Percentiles rank a stretch among this genome's conserved stretches.
phyloP scores from a whole-genome alignment of 30 jellyfish, hydroid and myxozoan genomes.

The Aurelia sp. region DNA sequence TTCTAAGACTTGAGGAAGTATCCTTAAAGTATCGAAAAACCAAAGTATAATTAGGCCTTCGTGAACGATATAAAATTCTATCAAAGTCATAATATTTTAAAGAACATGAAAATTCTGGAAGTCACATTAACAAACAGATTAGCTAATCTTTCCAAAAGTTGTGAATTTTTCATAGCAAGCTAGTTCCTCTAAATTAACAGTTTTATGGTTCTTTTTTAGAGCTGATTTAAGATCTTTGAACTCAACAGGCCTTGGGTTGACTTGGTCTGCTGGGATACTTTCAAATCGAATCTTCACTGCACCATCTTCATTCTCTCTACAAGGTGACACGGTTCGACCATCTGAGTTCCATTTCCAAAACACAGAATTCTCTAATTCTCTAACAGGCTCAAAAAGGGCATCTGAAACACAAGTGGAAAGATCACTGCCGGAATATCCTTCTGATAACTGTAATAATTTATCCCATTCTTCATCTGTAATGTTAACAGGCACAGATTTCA shows the following conservation, averaged over 20 bases:
- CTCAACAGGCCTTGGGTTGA: slow-evolving; percentile 84
- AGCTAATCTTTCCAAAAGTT: slow-evolving; percentile 3
- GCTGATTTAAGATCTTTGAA: slow-evolving; percentile 69
- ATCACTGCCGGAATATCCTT: slow-evolving; percentile 98
- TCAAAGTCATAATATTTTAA: no score
- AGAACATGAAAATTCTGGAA: no score
- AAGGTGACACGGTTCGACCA: slow-evolving; percentile 77
- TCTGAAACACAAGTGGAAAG: slow-evolving; percentile 93
- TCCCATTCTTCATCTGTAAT: slow-evolving; percentile 77
- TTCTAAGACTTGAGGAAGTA: no score
- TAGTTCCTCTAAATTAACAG: slow-evolving; percentile 77
- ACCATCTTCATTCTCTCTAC: slow-evolving; percentile 65
- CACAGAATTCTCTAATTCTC: slow-evolving; percentile 66
- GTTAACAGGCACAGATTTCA: slow-evolving; percentile 40
- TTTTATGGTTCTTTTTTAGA: slow-evolving; percentile 65
- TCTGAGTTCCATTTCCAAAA: slow-evolving; percentile 94
- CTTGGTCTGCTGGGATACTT: slow-evolving; percentile 82
- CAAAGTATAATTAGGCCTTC: no score
- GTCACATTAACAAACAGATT: no score
- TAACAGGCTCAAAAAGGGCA: slow-evolving; percentile 91
- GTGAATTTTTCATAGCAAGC: slow-evolving; percentile 21
- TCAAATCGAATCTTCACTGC: slow-evolving; percentile 72
- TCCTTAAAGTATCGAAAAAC: no score
- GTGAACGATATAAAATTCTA: no score
- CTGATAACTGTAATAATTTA: slow-evolving; percentile 67